Evolutionary conservation across 2,888 invertebrate species (phyloP).

Genomic region (Diploptera punctata): DNA sequence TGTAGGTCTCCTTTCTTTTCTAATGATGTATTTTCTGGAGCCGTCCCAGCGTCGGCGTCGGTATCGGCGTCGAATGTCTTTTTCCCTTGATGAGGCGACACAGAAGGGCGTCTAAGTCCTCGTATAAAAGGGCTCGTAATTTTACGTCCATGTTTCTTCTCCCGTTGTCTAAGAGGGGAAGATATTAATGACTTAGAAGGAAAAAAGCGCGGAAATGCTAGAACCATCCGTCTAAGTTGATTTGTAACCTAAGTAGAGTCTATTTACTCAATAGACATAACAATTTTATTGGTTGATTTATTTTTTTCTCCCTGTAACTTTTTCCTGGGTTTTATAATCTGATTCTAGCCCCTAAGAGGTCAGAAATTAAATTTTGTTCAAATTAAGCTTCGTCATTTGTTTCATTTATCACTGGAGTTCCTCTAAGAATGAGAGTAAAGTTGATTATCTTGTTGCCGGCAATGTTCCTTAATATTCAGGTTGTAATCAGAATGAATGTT

Average conservation of each 20-base stretch:
- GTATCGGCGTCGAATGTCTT: slow-evolving; percentile 18
- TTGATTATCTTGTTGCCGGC: no score
- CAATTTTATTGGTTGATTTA: not conserved
- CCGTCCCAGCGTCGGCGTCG: not conserved
- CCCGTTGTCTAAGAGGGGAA: slow-evolving; percentile 5
- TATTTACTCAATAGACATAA: not conserved
- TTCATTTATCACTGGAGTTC: no score
- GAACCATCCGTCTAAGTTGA: not conserved
- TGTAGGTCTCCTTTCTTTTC: slow-evolving; percentile 17
- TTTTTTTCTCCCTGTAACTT: not conserved
- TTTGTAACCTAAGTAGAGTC: not conserved
- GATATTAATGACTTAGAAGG: slow-evolving; percentile 21
- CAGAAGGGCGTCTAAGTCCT: not conserved
- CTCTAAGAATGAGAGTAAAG: no score
- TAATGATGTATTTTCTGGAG: slow-evolving; percentile 29
- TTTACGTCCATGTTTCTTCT: slow-evolving; percentile 24
- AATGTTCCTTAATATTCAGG: no score
- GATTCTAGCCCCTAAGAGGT: no score
- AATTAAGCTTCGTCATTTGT: no score
- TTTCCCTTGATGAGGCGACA: slow-evolving; percentile 28
- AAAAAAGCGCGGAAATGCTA: not conserved
- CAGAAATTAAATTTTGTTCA: no score
- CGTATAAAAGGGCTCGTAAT: slow-evolving; percentile 26
- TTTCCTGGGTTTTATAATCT: no score
- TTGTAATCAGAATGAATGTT: no score